Evolutionary conservation across 2,797 vertebrate genomes (phyloP), one percentile per base, ranked within the genome.

Genomic region (Sciurus carolinensis): DNA sequence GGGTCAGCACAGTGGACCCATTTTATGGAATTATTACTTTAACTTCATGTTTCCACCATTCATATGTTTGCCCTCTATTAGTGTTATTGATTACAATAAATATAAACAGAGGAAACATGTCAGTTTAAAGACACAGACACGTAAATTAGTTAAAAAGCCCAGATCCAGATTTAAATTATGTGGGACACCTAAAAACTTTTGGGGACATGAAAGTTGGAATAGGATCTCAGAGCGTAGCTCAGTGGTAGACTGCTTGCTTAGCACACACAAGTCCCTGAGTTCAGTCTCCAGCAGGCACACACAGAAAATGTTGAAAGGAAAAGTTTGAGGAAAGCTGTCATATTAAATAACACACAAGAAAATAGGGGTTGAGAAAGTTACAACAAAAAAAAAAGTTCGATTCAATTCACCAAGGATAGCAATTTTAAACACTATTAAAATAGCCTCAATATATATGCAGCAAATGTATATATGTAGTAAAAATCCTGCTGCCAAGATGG

Each of bases 331-430:
- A 86, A 94, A 83, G 50, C 20, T 59, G 54, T 67, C 62, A 83
- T 73, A 69, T 39, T 66, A 76, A 66, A 91, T 72, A 73, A 91
- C 76, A 90, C 28, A 91, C n/a, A 91, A 62, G 93, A 83, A 52
- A 62, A 67, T 90, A 64, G 33, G 28, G 47, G 7, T 72, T 3
- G 81, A 81, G 4, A 47, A 14, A 92, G 20, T 66, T 42, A 39
- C 87, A 20, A 89, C 59, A 77, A 62, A 47, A 47, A 84, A 73
- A 73, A 73, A 84, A 2, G 0, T 93, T 82, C 26, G 85, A 64
- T 22, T 67, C 5, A 80, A 64, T 22, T 67, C 7, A 80, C 1
- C 14, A 52, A 93, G 18, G 22, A 73, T 36, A 93, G 26, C 6
- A 91, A 77, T 64, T 95, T 86, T 86, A 83, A 69, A 26, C 9